Evolutionary conservation across 2,113 vertebrate genomes (phyloP).

Genomic region (Sialia sialis): DNA sequence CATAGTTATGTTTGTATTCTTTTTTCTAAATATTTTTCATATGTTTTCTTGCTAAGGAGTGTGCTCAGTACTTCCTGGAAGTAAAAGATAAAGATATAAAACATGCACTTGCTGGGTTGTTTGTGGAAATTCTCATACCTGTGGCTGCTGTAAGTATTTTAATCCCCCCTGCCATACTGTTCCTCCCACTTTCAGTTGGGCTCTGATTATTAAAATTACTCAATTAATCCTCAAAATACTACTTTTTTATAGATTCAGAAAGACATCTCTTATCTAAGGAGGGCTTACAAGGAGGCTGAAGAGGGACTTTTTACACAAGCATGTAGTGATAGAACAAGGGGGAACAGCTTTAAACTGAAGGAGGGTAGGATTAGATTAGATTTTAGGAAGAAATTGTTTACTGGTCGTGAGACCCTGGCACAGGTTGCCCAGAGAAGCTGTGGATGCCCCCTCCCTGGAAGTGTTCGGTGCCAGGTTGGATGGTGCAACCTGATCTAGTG

Average conservation of each 20-base stretch:
- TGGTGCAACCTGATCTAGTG: neutral
- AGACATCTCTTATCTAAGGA: neutral
- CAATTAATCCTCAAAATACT: neutral
- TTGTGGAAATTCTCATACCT: constrained; percentile 98
- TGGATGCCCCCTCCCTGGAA: neutral
- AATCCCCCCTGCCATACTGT: fast-evolving
- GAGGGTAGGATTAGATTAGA: neutral
- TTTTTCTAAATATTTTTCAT: neutral
- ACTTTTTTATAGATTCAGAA: neutral
- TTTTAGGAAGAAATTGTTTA: neutral
- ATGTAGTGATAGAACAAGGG: neutral
- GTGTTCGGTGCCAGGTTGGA: neutral
- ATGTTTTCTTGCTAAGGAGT: constrained; percentile 79
- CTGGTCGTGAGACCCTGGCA: neutral
- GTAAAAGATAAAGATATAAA: constrained; percentile 99
- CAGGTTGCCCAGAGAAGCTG: neutral
- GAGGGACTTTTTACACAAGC: neutral
- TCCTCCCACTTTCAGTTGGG: neutral
- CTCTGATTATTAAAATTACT: neutral
- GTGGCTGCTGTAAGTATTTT: constrained; percentile 95
- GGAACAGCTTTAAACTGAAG: neutral
- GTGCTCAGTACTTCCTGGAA: constrained; percentile 97
- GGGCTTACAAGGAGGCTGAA: neutral
- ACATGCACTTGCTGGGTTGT: constrained; percentile 94
- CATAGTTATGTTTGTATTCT: neutral